Percentiles rank a stretch among this genome's conserved stretches.
Evolutionary conservation across 2,797 vertebrate species (phyloP).

Genomic region (Manis javanica): DNA sequence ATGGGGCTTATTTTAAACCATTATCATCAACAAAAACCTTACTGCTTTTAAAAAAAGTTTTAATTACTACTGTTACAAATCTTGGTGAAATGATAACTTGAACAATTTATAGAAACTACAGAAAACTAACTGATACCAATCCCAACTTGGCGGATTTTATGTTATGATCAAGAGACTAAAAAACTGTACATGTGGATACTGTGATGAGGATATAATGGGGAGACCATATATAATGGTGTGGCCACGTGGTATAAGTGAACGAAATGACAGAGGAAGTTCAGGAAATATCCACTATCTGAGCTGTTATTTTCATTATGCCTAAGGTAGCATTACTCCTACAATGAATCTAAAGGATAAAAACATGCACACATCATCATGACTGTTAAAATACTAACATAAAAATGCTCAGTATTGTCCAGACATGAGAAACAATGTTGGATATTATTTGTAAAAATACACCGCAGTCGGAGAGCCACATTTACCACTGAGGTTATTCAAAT

Average conservation of each 20-base stretch:
- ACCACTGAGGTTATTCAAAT: neutral
- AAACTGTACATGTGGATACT: neutral
- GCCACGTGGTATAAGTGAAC: neutral
- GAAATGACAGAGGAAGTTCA: neutral
- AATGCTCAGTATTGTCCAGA: neutral
- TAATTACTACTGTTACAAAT: neutral
- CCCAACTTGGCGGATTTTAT: neutral
- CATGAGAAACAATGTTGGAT: neutral
- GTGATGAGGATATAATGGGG: neutral
- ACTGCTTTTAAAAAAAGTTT: conserved; percentile 25
- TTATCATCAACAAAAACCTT: neutral
- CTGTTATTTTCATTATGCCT: neutral
- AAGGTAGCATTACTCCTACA: neutral
- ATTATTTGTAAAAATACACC: neutral
- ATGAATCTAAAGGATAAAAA: neutral
- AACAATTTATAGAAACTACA: neutral
- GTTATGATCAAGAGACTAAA: neutral
- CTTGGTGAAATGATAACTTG: neutral
- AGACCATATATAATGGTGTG: neutral
- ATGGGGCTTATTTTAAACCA: neutral
- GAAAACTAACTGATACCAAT: neutral
- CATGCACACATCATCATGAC: neutral
- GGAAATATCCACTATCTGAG: neutral
- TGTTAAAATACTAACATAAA: neutral
- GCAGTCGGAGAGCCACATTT: neutral